These are phyloP conservation scores for Numenius arquata DNA, from an alignment of 2,113 vertebrate species.

Conservation along the genomic window DNA sequence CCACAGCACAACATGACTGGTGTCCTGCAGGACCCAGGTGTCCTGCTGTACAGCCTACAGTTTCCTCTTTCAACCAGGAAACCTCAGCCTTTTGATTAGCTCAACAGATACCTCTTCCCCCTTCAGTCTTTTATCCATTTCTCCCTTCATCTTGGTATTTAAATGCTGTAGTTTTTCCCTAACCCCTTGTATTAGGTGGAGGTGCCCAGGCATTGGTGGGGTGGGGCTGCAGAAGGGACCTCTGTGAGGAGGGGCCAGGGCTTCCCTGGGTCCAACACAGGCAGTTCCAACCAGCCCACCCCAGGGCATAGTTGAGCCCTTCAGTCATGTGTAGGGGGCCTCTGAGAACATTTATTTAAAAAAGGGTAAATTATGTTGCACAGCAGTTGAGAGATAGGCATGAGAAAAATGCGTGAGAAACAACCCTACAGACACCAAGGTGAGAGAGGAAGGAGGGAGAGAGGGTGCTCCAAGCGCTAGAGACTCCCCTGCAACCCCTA, in stretches of 20 bases:
- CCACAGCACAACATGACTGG: neutral
- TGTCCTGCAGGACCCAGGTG: neutral
- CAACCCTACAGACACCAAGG: neutral
- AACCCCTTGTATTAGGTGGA: neutral
- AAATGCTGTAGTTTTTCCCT: neutral
- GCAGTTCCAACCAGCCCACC: neutral
- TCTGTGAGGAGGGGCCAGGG: neutral
- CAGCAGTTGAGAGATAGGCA: neutral
- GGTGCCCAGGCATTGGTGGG: neutral
- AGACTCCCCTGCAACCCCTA: neutral
- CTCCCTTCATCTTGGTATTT: neutral
- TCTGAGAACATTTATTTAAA: neutral
- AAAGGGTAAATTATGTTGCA: neutral
- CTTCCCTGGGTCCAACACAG: accelerated
- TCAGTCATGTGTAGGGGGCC: neutral
- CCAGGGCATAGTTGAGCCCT: neutral
- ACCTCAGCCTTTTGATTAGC: neutral
- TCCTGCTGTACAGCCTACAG: neutral
- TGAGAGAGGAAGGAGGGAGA: neutral
- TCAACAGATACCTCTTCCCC: neutral
- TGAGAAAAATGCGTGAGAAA: neutral
- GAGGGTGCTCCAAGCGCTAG: neutral
- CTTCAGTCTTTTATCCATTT: neutral
- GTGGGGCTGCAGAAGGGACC: neutral
- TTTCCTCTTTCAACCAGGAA: neutral